Evolutionary conservation across 2,888 invertebrate genomes (phyloP).

Genomic region (Flabesymbios commensalis): DNA sequence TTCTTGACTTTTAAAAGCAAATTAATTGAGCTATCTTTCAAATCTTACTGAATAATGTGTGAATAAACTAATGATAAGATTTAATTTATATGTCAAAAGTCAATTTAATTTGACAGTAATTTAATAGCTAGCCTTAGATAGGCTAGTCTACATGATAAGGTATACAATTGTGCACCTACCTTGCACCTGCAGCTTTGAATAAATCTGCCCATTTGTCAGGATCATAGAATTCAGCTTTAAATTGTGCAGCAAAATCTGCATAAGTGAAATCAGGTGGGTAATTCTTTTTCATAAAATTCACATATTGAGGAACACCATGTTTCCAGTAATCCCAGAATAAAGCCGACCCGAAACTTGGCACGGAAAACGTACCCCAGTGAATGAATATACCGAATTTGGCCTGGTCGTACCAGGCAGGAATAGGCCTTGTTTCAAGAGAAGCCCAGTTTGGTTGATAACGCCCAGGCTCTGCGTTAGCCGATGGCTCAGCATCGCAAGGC

Average conservation of each 20-base stretch:
- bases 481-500: too few species aligned
- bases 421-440: constrained; percentile 79
- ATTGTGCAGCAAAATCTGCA: constrained; percentile 85
- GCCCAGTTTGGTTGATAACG: constrained; percentile 76
- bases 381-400: constrained; percentile 90
- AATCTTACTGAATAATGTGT: too few species aligned
- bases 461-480: too few species aligned
- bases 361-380: constrained; percentile 92
- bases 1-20: too few species aligned
- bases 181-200: constrained; percentile 83
- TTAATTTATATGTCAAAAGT: too few species aligned
- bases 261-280: constrained; percentile 86
- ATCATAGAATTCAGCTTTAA: constrained; percentile 85
- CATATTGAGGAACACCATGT: constrained; percentile 36
- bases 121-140: too few species aligned
- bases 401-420: constrained; percentile 87
- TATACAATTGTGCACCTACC: too few species aligned
- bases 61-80: too few species aligned
- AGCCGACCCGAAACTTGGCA: constrained; percentile 77
- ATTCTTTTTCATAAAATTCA: constrained; percentile 76
- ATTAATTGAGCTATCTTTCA: too few species aligned
- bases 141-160: too few species aligned
- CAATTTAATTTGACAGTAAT: too few species aligned
- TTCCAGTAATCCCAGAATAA: constrained; percentile 58
- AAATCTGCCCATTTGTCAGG: constrained; percentile 82